Percentiles rank a stretch among this genome's conserved stretches.
Conservation (phyloP, 2,888 invertebrate species). For the Campoletis raptor region DNA sequence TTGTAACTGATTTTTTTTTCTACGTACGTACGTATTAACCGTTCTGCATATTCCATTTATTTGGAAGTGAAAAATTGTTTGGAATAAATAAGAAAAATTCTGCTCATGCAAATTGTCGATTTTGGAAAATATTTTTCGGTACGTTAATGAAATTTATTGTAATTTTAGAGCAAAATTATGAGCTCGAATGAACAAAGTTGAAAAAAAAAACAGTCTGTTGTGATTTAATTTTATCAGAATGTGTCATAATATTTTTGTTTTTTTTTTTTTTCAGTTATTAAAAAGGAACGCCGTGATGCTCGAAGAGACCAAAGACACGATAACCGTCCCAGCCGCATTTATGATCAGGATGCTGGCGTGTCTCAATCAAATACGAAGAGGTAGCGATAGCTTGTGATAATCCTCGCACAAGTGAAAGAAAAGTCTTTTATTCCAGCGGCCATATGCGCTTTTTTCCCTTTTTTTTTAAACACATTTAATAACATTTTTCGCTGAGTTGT, state of each 20-base stretch:
- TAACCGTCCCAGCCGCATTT: constrained; percentile 94
- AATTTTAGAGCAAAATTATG: background rate
- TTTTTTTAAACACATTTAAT: constrained; percentile 28
- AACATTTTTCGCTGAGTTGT: constrained; percentile 39
- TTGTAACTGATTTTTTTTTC: too few relatives aligned
- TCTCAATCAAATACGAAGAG: constrained; percentile 88
- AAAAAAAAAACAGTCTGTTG: background rate
- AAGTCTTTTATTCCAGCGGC: constrained; percentile 51
- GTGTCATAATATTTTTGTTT: background rate
- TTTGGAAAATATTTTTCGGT: background rate
- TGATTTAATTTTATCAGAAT: background rate
- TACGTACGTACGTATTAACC: too few relatives aligned
- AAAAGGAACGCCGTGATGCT: constrained; percentile 93
- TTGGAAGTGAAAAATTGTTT: background rate
- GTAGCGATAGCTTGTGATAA: constrained; percentile 81
- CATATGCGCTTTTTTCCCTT: constrained; percentile 59
- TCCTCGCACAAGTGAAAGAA: constrained; percentile 64
- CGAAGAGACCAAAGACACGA: constrained; percentile 94
- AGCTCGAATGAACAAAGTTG: background rate
- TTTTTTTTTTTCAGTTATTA: constrained; percentile 87
- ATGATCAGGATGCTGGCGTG: constrained; percentile 92
- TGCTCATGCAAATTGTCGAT: background rate
- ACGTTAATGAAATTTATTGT: background rate
- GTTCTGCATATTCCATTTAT: background rate
- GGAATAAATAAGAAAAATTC: background rate